A percentile compares a stretch with the other conserved stretches of the same genome.
Evolutionary conservation across 2,113 vertebrate species (phyloP).

Genomic region (Eonycteris spelaea): DNA sequence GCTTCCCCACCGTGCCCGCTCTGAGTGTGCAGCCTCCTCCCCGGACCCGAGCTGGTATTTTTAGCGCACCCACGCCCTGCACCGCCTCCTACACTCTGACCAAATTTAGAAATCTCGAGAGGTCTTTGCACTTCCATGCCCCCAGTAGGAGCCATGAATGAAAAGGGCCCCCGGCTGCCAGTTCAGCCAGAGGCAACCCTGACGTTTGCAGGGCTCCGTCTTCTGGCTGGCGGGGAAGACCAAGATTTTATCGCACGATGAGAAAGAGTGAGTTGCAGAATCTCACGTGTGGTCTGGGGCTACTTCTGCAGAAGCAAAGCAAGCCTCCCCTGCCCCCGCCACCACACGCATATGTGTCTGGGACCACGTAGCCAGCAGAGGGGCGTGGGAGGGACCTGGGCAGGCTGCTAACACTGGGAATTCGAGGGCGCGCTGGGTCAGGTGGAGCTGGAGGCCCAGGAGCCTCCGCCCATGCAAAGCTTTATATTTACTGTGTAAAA

Average conservation of each 20-base stretch:
- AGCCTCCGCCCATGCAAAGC: not conserved
- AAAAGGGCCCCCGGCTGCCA: not conserved
- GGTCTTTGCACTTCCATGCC: not conserved
- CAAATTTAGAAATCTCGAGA: constrained; percentile 67
- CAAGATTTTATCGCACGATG: fast-evolving
- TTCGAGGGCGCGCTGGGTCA: fast-evolving
- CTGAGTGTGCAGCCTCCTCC: not conserved
- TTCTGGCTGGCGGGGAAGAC: not conserved
- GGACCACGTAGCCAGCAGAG: not conserved
- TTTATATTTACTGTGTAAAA: not conserved
- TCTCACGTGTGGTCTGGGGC: not conserved
- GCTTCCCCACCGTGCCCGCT: not conserved
- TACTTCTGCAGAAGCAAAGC: not conserved
- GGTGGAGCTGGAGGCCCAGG: not conserved
- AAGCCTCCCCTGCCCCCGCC: too few relatives aligned
- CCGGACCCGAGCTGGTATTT: constrained; percentile 42
- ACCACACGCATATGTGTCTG: fast-evolving
- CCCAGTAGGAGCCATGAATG: not conserved
- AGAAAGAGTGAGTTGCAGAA: not conserved
- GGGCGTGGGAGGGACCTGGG: fast-evolving
- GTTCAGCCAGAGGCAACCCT: not conserved
- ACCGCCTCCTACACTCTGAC: constrained; percentile 43
- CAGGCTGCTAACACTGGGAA: fast-evolving
- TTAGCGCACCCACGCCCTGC: constrained; percentile 44
- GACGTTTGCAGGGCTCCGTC: not conserved